phyloP scores from a whole-genome alignment of 2,113 vertebrate species.

The Atractosteus spatula region DNA sequence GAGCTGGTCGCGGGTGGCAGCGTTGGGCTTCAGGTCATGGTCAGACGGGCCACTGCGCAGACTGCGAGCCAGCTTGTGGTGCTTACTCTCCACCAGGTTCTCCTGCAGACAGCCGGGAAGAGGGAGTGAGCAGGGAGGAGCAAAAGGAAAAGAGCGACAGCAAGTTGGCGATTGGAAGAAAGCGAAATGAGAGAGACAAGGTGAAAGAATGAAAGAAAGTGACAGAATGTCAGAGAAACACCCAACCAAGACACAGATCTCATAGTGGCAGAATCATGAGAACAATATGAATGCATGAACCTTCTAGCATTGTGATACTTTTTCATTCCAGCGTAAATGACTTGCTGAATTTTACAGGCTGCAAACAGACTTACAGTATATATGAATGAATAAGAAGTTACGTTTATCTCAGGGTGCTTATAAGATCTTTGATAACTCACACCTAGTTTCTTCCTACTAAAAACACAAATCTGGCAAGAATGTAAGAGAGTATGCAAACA shows the following conservation, averaged over 20 bases:
- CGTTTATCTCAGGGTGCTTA: too few species aligned
- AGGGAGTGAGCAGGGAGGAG: neutral
- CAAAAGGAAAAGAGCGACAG: too few species aligned
- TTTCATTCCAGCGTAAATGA: too few species aligned
- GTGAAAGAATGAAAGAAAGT: neutral
- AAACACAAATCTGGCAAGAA: too few species aligned
- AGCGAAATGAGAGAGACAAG: too few species aligned
- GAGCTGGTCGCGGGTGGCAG: conserved; percentile 91
- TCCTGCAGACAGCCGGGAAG: conserved; percentile 63
- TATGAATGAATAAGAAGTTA: too few species aligned
- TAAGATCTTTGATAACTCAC: too few species aligned
- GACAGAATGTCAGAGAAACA: neutral
- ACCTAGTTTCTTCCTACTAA: too few species aligned
- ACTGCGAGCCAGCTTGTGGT: conserved; percentile 95
- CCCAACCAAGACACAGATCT: neutral
- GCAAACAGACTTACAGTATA: neutral
- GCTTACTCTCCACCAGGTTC: conserved; percentile 97
- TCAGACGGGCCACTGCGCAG: conserved; percentile 95
- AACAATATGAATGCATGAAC: neutral
- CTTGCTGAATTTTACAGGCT: too few species aligned
- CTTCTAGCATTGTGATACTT: too few species aligned
- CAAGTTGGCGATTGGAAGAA: too few species aligned
- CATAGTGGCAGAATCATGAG: neutral
- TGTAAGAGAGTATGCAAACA: too few species aligned
- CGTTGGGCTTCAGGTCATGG: conserved; percentile 96